A percentile compares a stretch with the other conserved stretches of the same genome.
phyloP scores from a whole-genome alignment of 2,113 vertebrate species.

The Macquaria australasica region DNA sequence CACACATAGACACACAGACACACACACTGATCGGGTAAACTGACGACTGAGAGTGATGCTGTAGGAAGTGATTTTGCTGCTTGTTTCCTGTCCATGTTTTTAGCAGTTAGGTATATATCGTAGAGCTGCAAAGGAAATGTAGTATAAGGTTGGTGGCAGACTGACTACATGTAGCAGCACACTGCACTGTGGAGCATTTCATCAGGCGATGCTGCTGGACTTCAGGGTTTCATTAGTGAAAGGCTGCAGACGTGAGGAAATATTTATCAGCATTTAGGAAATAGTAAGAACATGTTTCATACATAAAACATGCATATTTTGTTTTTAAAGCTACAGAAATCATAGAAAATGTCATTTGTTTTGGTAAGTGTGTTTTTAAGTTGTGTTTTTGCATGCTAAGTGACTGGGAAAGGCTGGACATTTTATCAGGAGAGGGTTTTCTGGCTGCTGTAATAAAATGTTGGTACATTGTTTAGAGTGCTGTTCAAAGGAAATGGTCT shows the following conservation, averaged over 20 bases:
- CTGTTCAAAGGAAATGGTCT: conserved; percentile 32
- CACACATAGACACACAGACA: not conserved
- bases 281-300: conserved; percentile 4
- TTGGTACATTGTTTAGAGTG: conserved; percentile 36
- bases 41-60: conserved; percentile 41
- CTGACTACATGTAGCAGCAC: not conserved
- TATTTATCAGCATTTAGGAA: conserved; percentile 3
- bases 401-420: not conserved
- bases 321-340: not conserved
- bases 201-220: conserved; percentile 1
- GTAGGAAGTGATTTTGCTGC: conserved; percentile 61
- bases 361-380: not conserved
- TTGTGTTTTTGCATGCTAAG: not conserved
- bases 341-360: not conserved
- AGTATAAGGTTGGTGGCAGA: not conserved
- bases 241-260: conserved; percentile 11
- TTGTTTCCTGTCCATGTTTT: conserved; percentile 71
- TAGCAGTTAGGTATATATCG: conserved; percentile 17
- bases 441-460: conserved; percentile 14
- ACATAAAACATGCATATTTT: not conserved
- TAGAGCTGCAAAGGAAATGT: conserved; percentile 42
- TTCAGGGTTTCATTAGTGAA: not conserved
- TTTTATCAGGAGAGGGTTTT: conserved; percentile 29
- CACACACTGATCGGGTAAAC: not conserved
- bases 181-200: conserved; percentile 15